Percentiles rank a stretch among this genome's conserved stretches.
Conservation (phyloP, 2,113 vertebrate genomes). For the Ctenomys sociabilis region DNA sequence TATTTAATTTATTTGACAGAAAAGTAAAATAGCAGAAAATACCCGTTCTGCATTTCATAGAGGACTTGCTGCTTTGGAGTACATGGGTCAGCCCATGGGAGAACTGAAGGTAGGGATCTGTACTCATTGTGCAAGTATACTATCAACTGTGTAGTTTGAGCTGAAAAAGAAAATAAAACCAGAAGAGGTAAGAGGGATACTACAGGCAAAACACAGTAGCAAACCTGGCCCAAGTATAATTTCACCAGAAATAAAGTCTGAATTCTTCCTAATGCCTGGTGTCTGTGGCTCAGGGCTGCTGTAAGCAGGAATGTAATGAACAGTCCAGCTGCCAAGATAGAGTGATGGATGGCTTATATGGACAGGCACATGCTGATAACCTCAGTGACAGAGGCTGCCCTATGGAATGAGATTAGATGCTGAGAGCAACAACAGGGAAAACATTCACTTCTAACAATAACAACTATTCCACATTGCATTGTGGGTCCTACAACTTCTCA, state of each 20-base stretch:
- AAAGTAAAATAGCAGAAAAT: conserved; percentile 25
- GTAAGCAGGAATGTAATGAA: background rate
- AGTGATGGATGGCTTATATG: background rate
- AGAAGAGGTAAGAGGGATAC: background rate
- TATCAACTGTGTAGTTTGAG: background rate
- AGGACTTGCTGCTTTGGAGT: background rate
- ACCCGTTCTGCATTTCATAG: background rate
- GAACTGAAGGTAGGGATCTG: background rate
- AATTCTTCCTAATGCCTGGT: background rate
- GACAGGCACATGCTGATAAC: background rate
- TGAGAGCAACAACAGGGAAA: background rate
- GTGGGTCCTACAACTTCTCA: background rate
- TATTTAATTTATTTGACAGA: conserved; percentile 34
- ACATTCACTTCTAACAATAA: conserved; percentile 4
- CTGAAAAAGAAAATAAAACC: conserved; percentile 44
- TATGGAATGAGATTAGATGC: background rate
- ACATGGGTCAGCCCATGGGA: background rate
- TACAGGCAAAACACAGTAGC: background rate
- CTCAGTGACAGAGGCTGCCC: background rate
- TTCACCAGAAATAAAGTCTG: background rate
- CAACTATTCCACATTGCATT: background rate
- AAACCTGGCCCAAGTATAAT: background rate
- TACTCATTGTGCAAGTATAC: background rate
- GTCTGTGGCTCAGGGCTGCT: background rate
- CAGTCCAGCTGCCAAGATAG: background rate